Base-by-base conservation (phyloP, 1,140 invertebrate species). In the Chionoecetes opilio region DNA sequence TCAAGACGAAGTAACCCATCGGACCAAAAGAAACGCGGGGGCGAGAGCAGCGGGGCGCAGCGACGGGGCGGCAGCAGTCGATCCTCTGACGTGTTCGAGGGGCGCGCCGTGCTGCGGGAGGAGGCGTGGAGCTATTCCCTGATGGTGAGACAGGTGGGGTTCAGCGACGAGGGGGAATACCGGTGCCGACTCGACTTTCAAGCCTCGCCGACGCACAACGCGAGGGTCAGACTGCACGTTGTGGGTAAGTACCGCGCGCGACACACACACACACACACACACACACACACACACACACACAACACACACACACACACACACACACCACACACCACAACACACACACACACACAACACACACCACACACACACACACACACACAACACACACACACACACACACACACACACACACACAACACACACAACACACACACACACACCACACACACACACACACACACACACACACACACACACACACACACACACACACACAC, bases 211-310 rank as follows among this genome's bases (percentile, higher is more conserved):
- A 93, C 91, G 34, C 82, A 85, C 91, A 93, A 93, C 37, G 35
- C 91, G 5, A 93, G 82, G 31, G 91, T 93, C 8, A n/a, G 31
- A 0, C 91, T 93, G 9, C 91, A 85, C 35, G 91, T 93, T 14
- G 82, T 93, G 14, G 91, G 91, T 93, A 38, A 93, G 91, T 93
- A n/a, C n/a, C n/a, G n/a, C n/a, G n/a, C n/a, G n/a, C n/a, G n/a
- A n/a, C 14, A 41, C 5, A 41, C n/a, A 41, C 38, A 46, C 41
- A 46, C 41, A 46, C 41, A 46, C 41, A 46, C 41, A 46, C 41
- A 46, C 41, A 46, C 41, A 46, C 41, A 46, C 41, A 46, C 41
- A 46, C 41, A 46, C 41, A 46, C 41, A 46, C 41, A n/a, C n/a
- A n/a, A n/a, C n/a, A n/a, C n/a, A n/a, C n/a, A n/a, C n/a, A n/a